phyloP scores from a whole-genome alignment of 2,797 vertebrate species.

The Gymnopithys bicolor region DNA sequence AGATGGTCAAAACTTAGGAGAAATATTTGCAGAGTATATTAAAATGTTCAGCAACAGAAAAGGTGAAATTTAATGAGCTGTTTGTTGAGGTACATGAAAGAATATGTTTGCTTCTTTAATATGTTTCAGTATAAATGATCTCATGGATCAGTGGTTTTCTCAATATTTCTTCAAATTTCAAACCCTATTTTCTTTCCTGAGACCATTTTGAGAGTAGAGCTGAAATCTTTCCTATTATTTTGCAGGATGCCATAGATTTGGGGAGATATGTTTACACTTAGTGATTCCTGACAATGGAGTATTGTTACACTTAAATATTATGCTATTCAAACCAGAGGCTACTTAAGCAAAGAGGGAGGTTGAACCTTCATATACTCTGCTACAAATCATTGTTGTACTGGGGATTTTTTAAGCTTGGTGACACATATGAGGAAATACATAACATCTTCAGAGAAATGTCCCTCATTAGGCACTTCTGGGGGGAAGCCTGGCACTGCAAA shows the following conservation, averaged over 20 bases:
- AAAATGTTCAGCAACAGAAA: not conserved
- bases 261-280: not conserved
- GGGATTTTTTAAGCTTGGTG: not conserved
- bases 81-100: not conserved
- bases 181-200: not conserved
- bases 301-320: not conserved
- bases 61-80: not conserved
- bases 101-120: not conserved
- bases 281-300: not conserved
- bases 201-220: not conserved
- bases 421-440: accelerated
- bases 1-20: not conserved
- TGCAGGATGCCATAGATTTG: not conserved
- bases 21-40: conserved; percentile 1
- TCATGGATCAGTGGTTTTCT: not conserved
- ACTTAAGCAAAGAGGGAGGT: not conserved
- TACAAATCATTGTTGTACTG: not conserved
- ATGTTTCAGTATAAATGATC: not conserved
- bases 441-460: not conserved
- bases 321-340: not conserved
- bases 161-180: not conserved
- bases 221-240: not conserved
- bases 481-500: not conserved
- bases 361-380: not conserved
- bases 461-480: accelerated